phyloP scores from a whole-genome alignment of 2,888 invertebrate species.

The Cryptosula pallasiana region DNA sequence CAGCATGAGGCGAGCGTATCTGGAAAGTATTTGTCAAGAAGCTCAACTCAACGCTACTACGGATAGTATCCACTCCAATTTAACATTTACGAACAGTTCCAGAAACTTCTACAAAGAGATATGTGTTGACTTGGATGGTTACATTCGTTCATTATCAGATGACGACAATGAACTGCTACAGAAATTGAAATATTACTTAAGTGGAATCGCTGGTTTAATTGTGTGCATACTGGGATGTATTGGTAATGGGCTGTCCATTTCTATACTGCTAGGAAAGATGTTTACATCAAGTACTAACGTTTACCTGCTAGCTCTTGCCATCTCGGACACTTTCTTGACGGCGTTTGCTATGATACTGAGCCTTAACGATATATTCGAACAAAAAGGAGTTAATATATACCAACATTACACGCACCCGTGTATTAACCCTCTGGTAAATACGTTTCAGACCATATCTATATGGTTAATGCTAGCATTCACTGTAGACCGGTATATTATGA shows the following conservation, averaged over 20 bases:
- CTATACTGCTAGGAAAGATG: slow-evolving; percentile 41
- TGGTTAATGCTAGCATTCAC: slow-evolving; percentile 52
- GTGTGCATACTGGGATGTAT: slow-evolving; percentile 48
- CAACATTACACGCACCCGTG: slow-evolving; percentile 45
- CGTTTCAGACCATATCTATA: slow-evolving; percentile 49
- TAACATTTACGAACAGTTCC: no score
- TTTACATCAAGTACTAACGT: slow-evolving; percentile 41
- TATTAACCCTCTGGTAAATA: slow-evolving; percentile 45
- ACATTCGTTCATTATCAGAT: neutral
- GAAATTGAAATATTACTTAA: slow-evolving; percentile 29
- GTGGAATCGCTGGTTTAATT: slow-evolving; percentile 46
- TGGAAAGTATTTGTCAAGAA: no score
- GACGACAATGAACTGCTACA: neutral
- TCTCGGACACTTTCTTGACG: slow-evolving; percentile 49
- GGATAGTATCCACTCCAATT: no score
- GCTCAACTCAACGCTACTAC: no score
- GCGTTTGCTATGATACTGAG: slow-evolving; percentile 41
- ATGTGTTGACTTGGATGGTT: neutral
- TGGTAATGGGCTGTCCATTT: slow-evolving; percentile 48
- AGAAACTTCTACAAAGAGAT: no score
- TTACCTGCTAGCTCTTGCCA: slow-evolving; percentile 47
- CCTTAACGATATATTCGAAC: slow-evolving; percentile 37
- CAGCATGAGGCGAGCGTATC: no score
- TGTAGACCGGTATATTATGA: slow-evolving; percentile 53
- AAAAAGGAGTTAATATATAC: slow-evolving; percentile 27